Percentiles rank a stretch among this genome's conserved stretches.
These are phyloP conservation scores for Dicranocentrus wangi DNA, from an alignment of 2,888 invertebrate species.

Conservation along the genomic window DNA sequence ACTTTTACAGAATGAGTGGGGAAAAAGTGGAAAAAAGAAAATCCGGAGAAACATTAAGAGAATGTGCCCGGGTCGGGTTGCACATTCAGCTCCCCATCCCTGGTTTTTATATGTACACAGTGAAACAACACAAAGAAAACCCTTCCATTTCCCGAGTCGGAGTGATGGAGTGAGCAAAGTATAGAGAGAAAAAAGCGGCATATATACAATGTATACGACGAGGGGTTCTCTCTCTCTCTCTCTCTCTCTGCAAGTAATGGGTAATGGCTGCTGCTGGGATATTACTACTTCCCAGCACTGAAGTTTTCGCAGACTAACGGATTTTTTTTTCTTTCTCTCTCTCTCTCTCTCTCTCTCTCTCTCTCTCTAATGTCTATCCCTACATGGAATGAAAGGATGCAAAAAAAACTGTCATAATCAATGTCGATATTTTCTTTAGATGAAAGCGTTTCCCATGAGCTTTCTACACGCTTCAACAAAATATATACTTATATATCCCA, in stretches of 20 bases:
- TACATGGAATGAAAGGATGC: background rate
- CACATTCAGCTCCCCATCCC: background rate
- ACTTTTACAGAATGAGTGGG: constrained; percentile 39
- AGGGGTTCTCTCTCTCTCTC: background rate
- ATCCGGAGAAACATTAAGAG: constrained; percentile 43
- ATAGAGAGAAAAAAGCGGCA: too few species aligned
- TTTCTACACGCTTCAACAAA: too few species aligned
- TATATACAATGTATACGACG: background rate
- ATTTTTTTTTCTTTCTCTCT: background rate
- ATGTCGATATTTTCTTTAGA: background rate
- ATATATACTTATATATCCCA: too few species aligned
- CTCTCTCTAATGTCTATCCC: too few species aligned
- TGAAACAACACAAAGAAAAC: too few species aligned
- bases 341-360: too few species aligned
- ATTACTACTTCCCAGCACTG: constrained; percentile 42
- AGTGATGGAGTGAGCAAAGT: too few species aligned
- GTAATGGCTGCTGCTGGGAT: constrained; percentile 9
- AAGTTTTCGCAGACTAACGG: constrained; percentile 23
- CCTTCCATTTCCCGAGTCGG: too few species aligned
- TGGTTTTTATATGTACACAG: too few species aligned
- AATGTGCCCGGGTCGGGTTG: constrained; percentile 20
- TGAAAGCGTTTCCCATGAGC: too few species aligned
- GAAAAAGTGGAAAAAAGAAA: constrained; percentile 40
- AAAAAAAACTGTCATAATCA: background rate
- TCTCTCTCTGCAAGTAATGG: background rate